A percentile compares a stretch with the other conserved stretches of the same genome.
Evolutionary conservation across 1,140 invertebrate genomes (phyloP).

Genomic region (Semibalanus balanoides): DNA sequence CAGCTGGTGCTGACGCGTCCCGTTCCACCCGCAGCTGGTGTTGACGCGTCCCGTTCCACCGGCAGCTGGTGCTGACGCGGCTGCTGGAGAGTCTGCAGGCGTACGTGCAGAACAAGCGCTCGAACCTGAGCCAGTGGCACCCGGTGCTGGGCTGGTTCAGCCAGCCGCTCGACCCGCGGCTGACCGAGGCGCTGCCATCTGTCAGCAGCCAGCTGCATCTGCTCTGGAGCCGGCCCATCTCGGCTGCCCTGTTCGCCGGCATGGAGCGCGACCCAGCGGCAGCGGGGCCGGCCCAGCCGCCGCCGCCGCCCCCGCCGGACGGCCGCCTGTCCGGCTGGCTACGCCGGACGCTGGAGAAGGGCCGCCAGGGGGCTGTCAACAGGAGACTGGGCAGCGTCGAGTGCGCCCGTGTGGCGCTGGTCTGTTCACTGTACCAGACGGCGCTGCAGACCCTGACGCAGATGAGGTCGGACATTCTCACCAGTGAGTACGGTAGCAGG

Average conservation of each 20-base stretch:
- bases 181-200: slow-evolving; percentile 63
- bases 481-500: slow-evolving; percentile 43
- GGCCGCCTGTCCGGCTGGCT: neutral
- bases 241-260: slow-evolving; percentile 31
- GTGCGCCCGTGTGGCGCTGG: slow-evolving; percentile 58
- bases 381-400: slow-evolving; percentile 62
- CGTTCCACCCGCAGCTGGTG: too few relatives aligned
- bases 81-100: slow-evolving; percentile 69
- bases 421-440: slow-evolving; percentile 83
- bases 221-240: slow-evolving; percentile 60
- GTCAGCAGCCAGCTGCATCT: slow-evolving; percentile 67
- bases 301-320: neutral
- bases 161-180: slow-evolving; percentile 61
- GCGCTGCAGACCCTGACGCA: slow-evolving; percentile 78
- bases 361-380: slow-evolving; percentile 32
- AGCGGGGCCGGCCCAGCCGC: neutral
- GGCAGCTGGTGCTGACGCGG: slow-evolving; percentile 57
- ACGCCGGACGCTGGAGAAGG: slow-evolving; percentile 9
- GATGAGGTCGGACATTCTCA: slow-evolving; percentile 84
- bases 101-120: slow-evolving; percentile 62
- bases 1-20: too few relatives aligned
- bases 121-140: slow-evolving; percentile 90
- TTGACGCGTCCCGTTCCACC: too few relatives aligned
- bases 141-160: slow-evolving; percentile 94
- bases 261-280: slow-evolving; percentile 3